Conservation (phyloP, 2,113 vertebrate species). For the Heterochromis multidens region DNA sequence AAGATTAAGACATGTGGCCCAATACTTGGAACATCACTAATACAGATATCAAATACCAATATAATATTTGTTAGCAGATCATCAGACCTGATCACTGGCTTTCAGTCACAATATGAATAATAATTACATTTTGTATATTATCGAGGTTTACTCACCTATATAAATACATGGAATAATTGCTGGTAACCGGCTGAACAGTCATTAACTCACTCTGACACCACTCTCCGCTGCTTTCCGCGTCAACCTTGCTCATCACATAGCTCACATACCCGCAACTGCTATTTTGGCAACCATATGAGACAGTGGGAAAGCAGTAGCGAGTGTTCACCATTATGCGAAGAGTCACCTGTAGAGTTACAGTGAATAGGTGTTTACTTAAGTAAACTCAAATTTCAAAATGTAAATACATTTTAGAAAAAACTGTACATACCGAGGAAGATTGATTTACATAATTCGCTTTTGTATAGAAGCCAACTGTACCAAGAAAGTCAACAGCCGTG, state of each 20-base stretch:
- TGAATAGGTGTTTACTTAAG: background rate
- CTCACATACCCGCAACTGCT: background rate
- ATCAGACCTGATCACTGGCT: too few relatives aligned
- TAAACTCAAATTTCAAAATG: background rate
- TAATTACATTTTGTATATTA: background rate
- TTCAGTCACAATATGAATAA: background rate
- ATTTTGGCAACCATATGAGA: background rate
- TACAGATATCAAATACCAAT: too few relatives aligned
- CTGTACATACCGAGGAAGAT: background rate
- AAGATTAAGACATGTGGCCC: too few relatives aligned
- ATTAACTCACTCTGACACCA: background rate
- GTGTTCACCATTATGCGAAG: background rate
- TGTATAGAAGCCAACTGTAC: background rate
- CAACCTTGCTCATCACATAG: background rate
- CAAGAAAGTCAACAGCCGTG: fast-evolving
- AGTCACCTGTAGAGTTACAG: background rate
- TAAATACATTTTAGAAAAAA: background rate
- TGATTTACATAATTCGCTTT: fast-evolving
- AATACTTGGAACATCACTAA: too few relatives aligned
- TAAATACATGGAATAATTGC: background rate
- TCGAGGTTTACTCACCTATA: background rate
- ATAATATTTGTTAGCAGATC: too few relatives aligned
- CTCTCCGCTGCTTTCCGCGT: background rate
- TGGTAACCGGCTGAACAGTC: background rate
- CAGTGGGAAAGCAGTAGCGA: fast-evolving